Percentiles rank a stretch among this genome's conserved stretches.
These are phyloP conservation scores for Dynastes tityus DNA, from an alignment of 2,888 invertebrate species.

Conservation along the genomic window DNA sequence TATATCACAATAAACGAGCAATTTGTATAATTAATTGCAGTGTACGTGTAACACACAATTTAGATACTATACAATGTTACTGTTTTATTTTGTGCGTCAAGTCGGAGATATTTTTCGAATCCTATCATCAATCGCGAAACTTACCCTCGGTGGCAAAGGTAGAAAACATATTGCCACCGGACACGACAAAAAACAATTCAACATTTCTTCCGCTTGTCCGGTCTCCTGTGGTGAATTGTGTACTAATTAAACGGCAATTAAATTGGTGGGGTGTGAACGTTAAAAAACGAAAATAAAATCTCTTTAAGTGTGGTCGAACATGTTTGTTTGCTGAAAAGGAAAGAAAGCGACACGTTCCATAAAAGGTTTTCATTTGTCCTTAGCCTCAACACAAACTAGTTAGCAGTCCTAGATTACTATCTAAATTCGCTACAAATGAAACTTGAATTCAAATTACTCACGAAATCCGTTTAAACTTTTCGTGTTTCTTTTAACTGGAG, in stretches of 20 bases:
- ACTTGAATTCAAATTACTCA: constrained; percentile 27
- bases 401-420: constrained; percentile 27
- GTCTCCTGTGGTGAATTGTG: constrained; percentile 43
- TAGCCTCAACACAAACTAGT: constrained; percentile 19
- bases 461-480: constrained; percentile 31
- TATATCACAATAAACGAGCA: constrained; percentile 20
- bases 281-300: constrained; percentile 32
- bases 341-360: constrained; percentile 17
- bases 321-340: constrained; percentile 13
- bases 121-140: constrained; percentile 36
- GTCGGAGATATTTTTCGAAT: constrained; percentile 29
- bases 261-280: constrained; percentile 35
- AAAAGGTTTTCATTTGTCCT: constrained; percentile 18
- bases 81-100: constrained; percentile 13
- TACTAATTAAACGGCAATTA: constrained; percentile 46
- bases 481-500: constrained; percentile 18
- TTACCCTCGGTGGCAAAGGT: constrained; percentile 37
- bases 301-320: constrained; percentile 6
- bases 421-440: constrained; percentile 33
- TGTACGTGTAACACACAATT: constrained; percentile 18
- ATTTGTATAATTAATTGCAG: constrained; percentile 16
- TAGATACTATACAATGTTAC: background rate
- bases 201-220: constrained; percentile 48
- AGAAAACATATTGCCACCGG: constrained; percentile 50
- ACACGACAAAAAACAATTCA: constrained; percentile 54